Conservation (phyloP, 1,140 invertebrate genomes). For the Gryon sp. region DNA sequence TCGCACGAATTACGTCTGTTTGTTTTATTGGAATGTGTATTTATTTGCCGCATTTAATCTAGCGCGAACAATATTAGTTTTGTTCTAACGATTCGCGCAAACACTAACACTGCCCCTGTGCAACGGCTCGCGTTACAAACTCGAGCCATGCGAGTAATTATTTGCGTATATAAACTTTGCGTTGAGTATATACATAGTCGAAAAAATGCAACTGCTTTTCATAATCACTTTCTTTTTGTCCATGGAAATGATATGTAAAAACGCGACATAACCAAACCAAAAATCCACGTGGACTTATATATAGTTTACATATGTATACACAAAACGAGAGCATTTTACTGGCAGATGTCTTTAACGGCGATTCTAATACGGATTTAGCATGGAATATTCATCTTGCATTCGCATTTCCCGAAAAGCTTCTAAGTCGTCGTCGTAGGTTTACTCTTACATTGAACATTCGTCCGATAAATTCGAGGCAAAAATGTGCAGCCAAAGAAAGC, state of each 20-base stretch:
- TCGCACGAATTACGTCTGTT: constrained; percentile 35
- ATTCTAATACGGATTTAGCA: constrained; percentile 72
- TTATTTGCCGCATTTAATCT: constrained; percentile 27
- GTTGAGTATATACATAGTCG: no score
- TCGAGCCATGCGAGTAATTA: constrained; percentile 14
- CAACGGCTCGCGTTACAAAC: no score
- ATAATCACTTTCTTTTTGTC: constrained; percentile 4
- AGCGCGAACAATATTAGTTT: constrained; percentile 14
- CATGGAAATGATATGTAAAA: no score
- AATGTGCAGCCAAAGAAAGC: constrained; percentile 33
- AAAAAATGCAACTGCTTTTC: no score
- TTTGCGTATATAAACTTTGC: neutral
- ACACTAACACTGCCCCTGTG: neutral
- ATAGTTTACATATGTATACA: no score
- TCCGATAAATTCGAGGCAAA: constrained; percentile 44
- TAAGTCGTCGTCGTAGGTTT: constrained; percentile 40
- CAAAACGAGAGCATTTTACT: constrained; percentile 40
- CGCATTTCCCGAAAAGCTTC: constrained; percentile 46
- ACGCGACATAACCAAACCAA: no score
- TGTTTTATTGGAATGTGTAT: constrained; percentile 38
- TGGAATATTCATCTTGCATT: constrained; percentile 76
- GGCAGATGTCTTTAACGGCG: constrained; percentile 66
- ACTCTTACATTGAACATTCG: constrained; percentile 45
- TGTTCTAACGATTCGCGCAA: neutral
- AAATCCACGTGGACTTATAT: no score